A percentile compares a stretch with the other conserved stretches of the same genome.
phyloP scores from a whole-genome alignment of 2,113 vertebrate species.

The Eptesicus fuscus region DNA sequence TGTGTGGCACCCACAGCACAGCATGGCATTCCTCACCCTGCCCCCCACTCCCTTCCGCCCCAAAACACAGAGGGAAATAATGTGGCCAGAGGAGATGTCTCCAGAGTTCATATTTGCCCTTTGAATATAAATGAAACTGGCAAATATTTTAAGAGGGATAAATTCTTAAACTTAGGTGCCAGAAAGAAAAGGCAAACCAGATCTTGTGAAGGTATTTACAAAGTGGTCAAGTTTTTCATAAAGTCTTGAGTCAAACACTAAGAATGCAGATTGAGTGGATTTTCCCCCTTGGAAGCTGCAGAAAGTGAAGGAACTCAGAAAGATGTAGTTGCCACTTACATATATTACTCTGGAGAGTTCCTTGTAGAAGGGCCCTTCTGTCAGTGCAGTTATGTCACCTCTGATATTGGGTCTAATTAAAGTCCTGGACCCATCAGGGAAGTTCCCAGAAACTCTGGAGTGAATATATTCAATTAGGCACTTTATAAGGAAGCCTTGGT shows the following conservation, averaged over 20 bases:
- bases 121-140: constrained; percentile 18
- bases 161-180: constrained; percentile 19
- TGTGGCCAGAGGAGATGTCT: background rate
- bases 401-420: background rate
- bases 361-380: accelerated
- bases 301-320: background rate
- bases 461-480: background rate
- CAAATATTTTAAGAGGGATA: constrained; percentile 44
- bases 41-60: background rate
- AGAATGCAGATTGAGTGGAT: background rate
- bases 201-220: constrained; percentile 13
- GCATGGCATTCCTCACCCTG: background rate
- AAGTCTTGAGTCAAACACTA: background rate
- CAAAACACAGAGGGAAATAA: background rate
- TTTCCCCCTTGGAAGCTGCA: background rate
- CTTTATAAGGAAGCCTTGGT: background rate
- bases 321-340: background rate
- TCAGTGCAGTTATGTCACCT: background rate
- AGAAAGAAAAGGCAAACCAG: constrained; percentile 35
- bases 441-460: background rate
- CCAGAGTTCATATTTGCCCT: constrained; percentile 33
- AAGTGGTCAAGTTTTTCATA: background rate
- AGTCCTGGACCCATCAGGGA: background rate
- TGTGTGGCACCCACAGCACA: background rate
- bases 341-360: background rate